Conservation (phyloP, 2,113 vertebrate genomes). For the Pteronura brasiliensis region DNA sequence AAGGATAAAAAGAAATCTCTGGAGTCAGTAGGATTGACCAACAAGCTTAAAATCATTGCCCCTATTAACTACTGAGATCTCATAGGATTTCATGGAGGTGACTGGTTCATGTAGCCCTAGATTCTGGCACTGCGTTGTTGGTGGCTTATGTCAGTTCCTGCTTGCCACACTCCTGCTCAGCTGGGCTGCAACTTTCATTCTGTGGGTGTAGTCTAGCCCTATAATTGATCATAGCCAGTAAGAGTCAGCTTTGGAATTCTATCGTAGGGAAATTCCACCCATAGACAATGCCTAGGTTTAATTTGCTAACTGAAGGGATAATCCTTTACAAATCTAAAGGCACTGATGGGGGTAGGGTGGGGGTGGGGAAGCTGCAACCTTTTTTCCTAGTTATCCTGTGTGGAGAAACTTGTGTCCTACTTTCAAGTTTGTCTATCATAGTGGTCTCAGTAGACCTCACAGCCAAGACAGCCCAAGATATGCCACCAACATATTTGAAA, state of each 20-base stretch:
- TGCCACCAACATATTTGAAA: neutral
- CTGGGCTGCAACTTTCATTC: neutral
- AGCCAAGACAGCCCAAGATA: neutral
- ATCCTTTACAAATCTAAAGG: neutral
- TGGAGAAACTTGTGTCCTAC: neutral
- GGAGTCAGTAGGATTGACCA: neutral
- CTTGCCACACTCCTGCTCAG: neutral
- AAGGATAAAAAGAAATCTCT: neutral
- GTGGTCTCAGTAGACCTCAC: neutral
- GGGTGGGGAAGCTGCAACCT: neutral
- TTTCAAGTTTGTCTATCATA: neutral
- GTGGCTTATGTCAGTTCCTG: neutral
- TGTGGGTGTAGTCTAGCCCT: neutral
- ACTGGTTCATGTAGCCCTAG: neutral
- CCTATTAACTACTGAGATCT: neutral
- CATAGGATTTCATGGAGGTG: neutral
- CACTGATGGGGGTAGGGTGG: accelerated
- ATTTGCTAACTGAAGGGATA: neutral
- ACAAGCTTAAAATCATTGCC: neutral
- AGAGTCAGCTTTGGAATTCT: neutral
- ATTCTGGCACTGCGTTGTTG: neutral
- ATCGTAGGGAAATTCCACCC: neutral
- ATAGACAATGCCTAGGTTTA: neutral
- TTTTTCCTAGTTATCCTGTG: neutral
- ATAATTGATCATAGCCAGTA: neutral